A percentile compares a stretch with the other conserved stretches of the same genome.
Evolutionary conservation across 2,888 invertebrate species (phyloP).

Genomic region (Microdon myrmicae): DNA sequence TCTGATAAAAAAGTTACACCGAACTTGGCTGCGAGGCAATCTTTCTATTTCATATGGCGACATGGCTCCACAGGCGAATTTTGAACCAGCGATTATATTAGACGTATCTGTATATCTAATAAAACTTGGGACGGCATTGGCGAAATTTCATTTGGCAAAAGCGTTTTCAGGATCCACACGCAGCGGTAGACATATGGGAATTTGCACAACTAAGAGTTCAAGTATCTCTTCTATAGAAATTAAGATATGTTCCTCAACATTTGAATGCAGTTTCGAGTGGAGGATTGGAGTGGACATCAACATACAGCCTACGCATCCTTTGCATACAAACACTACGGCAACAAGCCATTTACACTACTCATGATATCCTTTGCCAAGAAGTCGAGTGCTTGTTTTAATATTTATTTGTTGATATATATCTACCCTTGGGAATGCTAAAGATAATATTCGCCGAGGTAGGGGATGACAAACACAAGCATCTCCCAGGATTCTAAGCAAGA

Average conservation of each 20-base stretch:
- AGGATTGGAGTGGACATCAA: conserved; percentile 27
- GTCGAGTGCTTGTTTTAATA: conserved; percentile 35
- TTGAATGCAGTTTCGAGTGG: conserved; percentile 39
- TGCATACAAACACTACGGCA: conserved; percentile 4
- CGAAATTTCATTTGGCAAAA: conserved; percentile 19
- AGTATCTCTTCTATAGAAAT: conserved; percentile 19
- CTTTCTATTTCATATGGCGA: conserved; percentile 18
- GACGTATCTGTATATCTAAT: conserved; percentile 13
- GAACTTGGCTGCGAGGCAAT: conserved; percentile 22
- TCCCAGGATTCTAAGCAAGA: too few species aligned
- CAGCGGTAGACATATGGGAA: conserved; percentile 5
- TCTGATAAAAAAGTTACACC: conserved; percentile 38
- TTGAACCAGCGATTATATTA: conserved; percentile 2
- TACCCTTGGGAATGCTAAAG: conserved; percentile 31
- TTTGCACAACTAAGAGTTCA: conserved; percentile 31
- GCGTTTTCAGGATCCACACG: neutral
- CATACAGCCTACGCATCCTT: neutral
- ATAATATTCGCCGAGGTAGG: conserved; percentile 28
- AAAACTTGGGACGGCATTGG: conserved; percentile 4
- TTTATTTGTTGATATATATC: conserved; percentile 39
- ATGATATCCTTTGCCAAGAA: too few species aligned
- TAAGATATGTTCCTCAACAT: conserved; percentile 23
- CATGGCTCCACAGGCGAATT: neutral
- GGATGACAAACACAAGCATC: too few species aligned
- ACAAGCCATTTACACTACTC: conserved; percentile 28